phyloP scores from a whole-genome alignment of 1,140 invertebrate genomes.

The Arctopsyche grandis region DNA sequence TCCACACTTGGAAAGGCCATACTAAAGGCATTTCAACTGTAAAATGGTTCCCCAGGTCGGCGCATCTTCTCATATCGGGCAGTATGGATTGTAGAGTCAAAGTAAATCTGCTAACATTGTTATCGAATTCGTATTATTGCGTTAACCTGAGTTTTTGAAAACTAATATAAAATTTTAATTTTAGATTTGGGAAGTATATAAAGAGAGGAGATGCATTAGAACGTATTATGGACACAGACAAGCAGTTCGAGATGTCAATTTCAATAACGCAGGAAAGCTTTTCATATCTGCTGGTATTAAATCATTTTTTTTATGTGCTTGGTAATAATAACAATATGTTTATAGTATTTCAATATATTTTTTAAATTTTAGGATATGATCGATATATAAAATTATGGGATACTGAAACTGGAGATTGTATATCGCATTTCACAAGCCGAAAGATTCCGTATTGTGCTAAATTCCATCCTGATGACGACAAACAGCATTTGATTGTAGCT shows the following conservation, averaged over 20 bases:
- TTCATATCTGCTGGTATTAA: slow-evolving; percentile 88
- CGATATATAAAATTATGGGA: slow-evolving; percentile 98
- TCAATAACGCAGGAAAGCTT: slow-evolving; percentile 92
- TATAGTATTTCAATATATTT: slow-evolving; percentile 47
- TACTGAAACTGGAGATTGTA: slow-evolving; percentile 94
- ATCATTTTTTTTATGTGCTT: slow-evolving; percentile 32
- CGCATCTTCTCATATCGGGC: slow-evolving; percentile 93
- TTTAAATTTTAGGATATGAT: slow-evolving; percentile 73
- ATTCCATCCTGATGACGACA: slow-evolving; percentile 97
- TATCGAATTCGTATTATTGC: background rate
- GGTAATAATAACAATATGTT: background rate
- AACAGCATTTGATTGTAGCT: slow-evolving; percentile 97
- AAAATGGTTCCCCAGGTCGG: slow-evolving; percentile 94
- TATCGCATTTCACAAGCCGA: slow-evolving; percentile 91
- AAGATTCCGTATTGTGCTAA: slow-evolving; percentile 98
- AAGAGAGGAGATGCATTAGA: slow-evolving; percentile 90
- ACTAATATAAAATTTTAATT: slow-evolving; percentile 55
- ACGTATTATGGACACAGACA: slow-evolving; percentile 98
- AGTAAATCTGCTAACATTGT: slow-evolving; percentile 63
- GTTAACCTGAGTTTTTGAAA: background rate
- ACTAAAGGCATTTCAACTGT: slow-evolving; percentile 97
- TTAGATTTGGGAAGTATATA: slow-evolving; percentile 98
- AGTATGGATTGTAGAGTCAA: slow-evolving; percentile 98
- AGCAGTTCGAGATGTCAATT: slow-evolving; percentile 95
- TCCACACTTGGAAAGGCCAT: slow-evolving; percentile 97